phyloP scores from a whole-genome alignment of 2,888 invertebrate species.

The Nemapogon koenigi region DNA sequence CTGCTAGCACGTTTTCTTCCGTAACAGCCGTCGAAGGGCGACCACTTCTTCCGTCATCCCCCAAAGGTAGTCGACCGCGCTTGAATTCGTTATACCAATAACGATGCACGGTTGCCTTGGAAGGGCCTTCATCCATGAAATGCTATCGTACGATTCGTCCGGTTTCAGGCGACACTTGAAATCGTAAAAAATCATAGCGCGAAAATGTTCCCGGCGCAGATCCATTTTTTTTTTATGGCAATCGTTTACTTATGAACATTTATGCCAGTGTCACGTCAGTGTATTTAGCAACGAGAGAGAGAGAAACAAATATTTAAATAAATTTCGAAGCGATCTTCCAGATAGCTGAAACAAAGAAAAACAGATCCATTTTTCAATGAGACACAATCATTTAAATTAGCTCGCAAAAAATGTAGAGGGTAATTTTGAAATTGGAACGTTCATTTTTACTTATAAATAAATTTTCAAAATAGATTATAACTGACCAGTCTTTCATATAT shows the following conservation, averaged over 20 bases:
- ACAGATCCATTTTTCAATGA: neutral
- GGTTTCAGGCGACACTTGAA: neutral
- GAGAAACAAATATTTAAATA: too few relatives aligned
- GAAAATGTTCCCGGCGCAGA: neutral
- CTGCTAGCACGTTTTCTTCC: slow-evolving; percentile 10
- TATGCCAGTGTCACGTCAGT: too few relatives aligned
- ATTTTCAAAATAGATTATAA: neutral
- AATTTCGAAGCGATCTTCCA: too few relatives aligned
- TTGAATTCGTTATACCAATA: slow-evolving; percentile 8
- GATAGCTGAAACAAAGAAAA: too few relatives aligned
- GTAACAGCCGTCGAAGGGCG: slow-evolving; percentile 3
- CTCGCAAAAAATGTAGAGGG: neutral
- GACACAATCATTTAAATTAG: neutral
- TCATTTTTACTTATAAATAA: neutral
- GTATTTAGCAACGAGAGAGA: too few relatives aligned
- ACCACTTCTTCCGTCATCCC: slow-evolving; percentile 2
- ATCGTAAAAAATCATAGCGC: neutral
- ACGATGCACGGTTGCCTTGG: slow-evolving; percentile 7
- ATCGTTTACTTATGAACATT: too few relatives aligned
- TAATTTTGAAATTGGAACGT: neutral
- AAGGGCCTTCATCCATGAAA: neutral
- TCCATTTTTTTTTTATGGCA: too few relatives aligned
- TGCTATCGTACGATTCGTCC: slow-evolving; percentile 2
- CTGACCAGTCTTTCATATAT: neutral
- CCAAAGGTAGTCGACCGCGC: slow-evolving; percentile 6